Conservation (phyloP, 2,797 vertebrate species). For the Aphelocoma californica region DNA sequence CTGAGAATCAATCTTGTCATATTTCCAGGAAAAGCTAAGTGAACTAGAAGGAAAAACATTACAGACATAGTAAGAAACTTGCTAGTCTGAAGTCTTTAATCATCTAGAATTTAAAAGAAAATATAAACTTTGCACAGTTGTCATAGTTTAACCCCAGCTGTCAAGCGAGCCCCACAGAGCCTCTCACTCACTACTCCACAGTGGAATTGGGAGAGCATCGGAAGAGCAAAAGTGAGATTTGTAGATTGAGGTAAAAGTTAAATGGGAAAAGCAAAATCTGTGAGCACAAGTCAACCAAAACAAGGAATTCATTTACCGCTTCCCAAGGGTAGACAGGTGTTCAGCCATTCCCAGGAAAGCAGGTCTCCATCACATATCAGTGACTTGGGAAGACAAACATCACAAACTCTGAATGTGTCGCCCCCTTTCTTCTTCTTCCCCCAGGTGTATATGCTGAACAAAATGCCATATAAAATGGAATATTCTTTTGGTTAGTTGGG, state of each 20-base stretch:
- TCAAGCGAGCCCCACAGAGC: not conserved
- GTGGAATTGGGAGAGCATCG: not conserved
- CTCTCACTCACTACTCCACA: not conserved
- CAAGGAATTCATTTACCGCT: not conserved
- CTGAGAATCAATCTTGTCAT: not conserved
- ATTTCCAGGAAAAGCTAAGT: not conserved
- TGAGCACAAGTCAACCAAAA: not conserved
- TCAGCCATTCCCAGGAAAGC: not conserved
- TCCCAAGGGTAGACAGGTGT: not conserved
- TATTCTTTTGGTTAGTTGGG: not conserved
- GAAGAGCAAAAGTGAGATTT: not conserved
- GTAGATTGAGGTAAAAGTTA: not conserved
- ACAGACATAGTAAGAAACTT: not conserved
- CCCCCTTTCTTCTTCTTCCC: not conserved
- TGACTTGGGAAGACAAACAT: not conserved
- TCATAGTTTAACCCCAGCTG: not conserved
- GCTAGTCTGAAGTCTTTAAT: not conserved
- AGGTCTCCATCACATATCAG: not conserved
- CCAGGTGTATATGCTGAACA: not conserved
- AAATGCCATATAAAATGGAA: not conserved
- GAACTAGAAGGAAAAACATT: not conserved
- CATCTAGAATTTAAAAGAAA: not conserved
- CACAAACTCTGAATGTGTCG: accelerated
- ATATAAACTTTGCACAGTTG: not conserved
- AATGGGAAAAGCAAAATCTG: not conserved